Percentiles rank a stretch among this genome's conserved stretches.
Evolutionary conservation across 2,888 invertebrate species (phyloP).

Genomic region (Meandrusa payeni): DNA sequence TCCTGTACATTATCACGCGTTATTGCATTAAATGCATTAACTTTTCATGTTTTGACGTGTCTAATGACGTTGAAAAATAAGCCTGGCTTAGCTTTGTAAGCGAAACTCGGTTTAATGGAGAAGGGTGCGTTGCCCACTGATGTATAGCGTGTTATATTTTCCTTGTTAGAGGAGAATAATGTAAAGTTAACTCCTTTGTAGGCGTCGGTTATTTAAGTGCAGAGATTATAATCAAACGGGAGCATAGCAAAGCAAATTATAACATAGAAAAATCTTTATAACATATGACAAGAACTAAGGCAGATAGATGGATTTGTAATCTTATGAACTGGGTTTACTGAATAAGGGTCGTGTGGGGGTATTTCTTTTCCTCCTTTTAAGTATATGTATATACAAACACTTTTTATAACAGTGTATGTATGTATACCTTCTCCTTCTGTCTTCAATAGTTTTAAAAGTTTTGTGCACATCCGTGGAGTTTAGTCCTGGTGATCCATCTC

Average conservation of each 20-base stretch:
- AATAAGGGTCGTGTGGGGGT: too few relatives aligned
- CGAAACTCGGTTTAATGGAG: conserved; percentile 38
- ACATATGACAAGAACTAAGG: too few relatives aligned
- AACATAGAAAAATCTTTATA: too few relatives aligned
- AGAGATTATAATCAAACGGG: neutral
- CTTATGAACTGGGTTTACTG: too few relatives aligned
- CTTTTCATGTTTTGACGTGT: conserved; percentile 44
- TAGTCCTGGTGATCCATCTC: too few relatives aligned
- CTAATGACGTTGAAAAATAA: conserved; percentile 63
- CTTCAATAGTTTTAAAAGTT: too few relatives aligned
- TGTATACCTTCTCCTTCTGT: too few relatives aligned
- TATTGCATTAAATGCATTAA: conserved; percentile 48
- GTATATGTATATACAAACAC: too few relatives aligned
- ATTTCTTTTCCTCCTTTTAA: too few relatives aligned
- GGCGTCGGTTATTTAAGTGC: neutral
- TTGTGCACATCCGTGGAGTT: too few relatives aligned
- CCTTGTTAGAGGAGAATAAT: conserved; percentile 34
- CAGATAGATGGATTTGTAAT: too few relatives aligned
- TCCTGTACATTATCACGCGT: conserved; percentile 39
- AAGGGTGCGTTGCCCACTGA: conserved; percentile 40
- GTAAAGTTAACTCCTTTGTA: conserved; percentile 24
- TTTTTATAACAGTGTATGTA: too few relatives aligned
- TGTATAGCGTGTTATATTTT: conserved; percentile 45
- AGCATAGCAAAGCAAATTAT: neutral
- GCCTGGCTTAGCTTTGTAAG: conserved; percentile 40